Conservation (phyloP, 2,888 invertebrate species). For the Cephalotes varians region DNA sequence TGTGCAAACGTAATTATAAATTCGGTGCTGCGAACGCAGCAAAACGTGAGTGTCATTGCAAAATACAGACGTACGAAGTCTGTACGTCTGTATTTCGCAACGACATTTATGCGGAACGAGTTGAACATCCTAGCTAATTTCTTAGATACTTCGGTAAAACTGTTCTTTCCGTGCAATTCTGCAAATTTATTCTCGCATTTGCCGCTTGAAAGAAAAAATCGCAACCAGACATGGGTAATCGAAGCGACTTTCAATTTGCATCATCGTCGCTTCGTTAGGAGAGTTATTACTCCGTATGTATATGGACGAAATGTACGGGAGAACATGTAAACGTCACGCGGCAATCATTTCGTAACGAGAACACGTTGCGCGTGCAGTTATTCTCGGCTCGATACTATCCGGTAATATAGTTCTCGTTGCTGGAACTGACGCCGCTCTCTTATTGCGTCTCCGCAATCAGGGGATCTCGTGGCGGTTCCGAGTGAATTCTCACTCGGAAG, state of each 20-base stretch:
- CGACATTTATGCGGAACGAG: no score
- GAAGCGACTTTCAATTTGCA: slow-evolving; percentile 16
- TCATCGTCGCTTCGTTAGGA: slow-evolving; percentile 8
- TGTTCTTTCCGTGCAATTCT: no score
- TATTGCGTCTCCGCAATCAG: slow-evolving; percentile 22
- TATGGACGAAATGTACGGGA: neutral
- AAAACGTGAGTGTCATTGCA: no score
- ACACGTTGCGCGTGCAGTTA: slow-evolving; percentile 11
- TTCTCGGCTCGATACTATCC: slow-evolving; percentile 13
- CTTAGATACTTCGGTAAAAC: no score
- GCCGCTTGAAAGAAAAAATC: neutral
- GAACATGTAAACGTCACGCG: slow-evolving; percentile 28
- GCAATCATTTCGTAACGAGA: slow-evolving; percentile 31
- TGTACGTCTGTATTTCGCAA: no score
- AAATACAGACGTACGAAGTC: no score
- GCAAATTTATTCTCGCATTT: neutral
- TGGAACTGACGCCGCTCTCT: neutral
- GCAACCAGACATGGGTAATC: neutral
- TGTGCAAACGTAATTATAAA: no score
- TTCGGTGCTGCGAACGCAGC: no score
- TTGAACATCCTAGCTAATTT: no score
- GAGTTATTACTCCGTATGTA: neutral
- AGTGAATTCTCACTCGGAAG: slow-evolving; percentile 28
- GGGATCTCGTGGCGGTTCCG: neutral
- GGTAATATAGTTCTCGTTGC: slow-evolving; percentile 18